Percentiles rank a stretch among this genome's conserved stretches.
These are phyloP conservation scores for Trachops cirrhosus DNA, from an alignment of 2,797 vertebrate species.

Conservation along the genomic window DNA sequence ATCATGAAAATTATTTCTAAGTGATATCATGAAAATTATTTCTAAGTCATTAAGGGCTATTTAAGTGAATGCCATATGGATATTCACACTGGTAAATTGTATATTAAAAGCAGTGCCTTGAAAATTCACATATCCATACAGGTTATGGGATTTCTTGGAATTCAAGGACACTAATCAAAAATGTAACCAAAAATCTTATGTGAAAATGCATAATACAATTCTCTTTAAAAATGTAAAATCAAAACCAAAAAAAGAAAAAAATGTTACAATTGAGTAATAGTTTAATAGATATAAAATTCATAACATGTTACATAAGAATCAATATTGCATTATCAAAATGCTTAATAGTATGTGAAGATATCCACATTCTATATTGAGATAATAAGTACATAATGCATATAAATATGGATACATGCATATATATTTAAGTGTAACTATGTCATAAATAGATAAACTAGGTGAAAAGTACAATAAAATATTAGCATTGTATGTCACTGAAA, in stretches of 20 bases:
- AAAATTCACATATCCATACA: not conserved
- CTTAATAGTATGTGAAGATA: not conserved
- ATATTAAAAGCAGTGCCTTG: not conserved
- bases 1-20: no score
- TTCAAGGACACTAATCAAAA: not conserved
- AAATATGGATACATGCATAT: not conserved
- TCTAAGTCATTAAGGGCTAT: not conserved
- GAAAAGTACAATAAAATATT: not conserved
- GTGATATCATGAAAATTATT: not conserved
- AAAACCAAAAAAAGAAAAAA: not conserved
- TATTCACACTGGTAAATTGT: not conserved
- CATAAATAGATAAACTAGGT: not conserved
- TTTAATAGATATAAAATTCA: not conserved
- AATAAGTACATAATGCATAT: not conserved
- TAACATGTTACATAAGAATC: not conserved
- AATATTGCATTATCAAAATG: not conserved
- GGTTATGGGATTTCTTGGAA: not conserved
- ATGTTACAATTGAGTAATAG: not conserved
- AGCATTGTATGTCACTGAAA: not conserved
- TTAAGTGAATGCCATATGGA: not conserved
- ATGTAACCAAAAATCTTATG: not conserved
- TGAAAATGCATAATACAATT: not conserved
- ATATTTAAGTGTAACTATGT: not conserved
- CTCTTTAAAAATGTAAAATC: not conserved
- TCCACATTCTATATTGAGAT: not conserved